Conservation (phyloP, 2,888 invertebrate species). For the Cyrtodaria siliqua region DNA sequence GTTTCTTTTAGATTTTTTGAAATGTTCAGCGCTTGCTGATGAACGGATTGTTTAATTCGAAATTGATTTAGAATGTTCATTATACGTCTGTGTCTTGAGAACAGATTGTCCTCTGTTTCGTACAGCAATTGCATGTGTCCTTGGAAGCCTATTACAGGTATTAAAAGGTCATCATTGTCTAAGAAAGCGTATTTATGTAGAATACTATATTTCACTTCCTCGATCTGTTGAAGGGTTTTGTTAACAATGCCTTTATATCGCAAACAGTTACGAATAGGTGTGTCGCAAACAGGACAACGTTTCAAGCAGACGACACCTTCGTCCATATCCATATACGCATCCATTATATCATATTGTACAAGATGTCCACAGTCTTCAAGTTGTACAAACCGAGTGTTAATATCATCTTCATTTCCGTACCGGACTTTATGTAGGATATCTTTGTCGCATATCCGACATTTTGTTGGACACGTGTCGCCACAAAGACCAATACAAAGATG, state of each 20-base stretch:
- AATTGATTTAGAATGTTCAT: too few relatives aligned
- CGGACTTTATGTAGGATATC: constrained; percentile 62
- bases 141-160: too few relatives aligned
- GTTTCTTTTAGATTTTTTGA: too few relatives aligned
- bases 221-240: too few relatives aligned
- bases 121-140: too few relatives aligned
- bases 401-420: constrained; percentile 87
- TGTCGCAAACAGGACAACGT: background rate
- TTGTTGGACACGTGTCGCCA: constrained; percentile 90
- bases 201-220: too few relatives aligned
- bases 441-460: constrained; percentile 88
- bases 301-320: constrained; percentile 77
- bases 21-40: too few relatives aligned
- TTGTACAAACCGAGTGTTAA: constrained; percentile 85
- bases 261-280: constrained; percentile 46
- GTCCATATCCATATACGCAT: constrained; percentile 86
- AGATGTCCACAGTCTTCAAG: constrained; percentile 80
- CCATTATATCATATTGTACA: constrained; percentile 84
- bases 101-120: too few relatives aligned
- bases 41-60: too few relatives aligned
- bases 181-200: too few relatives aligned
- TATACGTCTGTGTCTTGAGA: too few relatives aligned
- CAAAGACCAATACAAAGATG: constrained; percentile 89
- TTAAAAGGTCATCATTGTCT: too few relatives aligned
- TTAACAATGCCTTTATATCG: background rate